Evolutionary conservation across 2,113 vertebrate species (phyloP), one percentile per base, ranked within the genome.

Genomic region (Mesocricetus auratus): DNA sequence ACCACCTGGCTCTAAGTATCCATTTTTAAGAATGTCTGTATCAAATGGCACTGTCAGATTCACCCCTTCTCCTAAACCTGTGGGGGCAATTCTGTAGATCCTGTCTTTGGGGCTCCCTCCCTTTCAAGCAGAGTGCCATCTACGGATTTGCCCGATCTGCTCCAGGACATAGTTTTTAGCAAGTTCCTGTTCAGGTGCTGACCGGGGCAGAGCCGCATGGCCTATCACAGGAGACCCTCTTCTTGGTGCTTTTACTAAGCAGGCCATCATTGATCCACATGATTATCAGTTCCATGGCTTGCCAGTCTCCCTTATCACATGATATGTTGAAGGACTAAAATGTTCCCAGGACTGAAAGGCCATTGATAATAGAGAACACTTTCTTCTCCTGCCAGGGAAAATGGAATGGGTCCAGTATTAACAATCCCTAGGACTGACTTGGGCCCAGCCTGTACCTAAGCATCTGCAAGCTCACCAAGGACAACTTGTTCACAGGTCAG

Each of bases 321-420:
- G 16, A 4, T 17, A 53, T 53, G 22, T 1, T 0, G 17, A 79
- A 85, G 1, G 45, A 69, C 56, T 11, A 66, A 77, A 71, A 81
- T 39, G 5, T 62, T 79, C 50, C 83, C 64, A 81, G 90, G 42
- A 45, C 12, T 7, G 33, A 83, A 47, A 82, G 68, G 56, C 73
- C 45, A 73, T 73, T 50, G 39, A 78, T 26, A 91, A n/a, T 12
- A 56, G 39, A 91, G 26, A 42, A 56, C 24, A 15, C 36, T 71
- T 64, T 62, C n/a, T 8, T 36, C 21, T 42, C 39, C 17, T 17
- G 3, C n/a, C 7, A 53, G 86, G 64, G 75, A 1, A 71, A 56
- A 45, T 2, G 19, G 62, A 33, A 17, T 62, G 36, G 11, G 10
- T 21, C 1, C 6, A 0, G 1, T 3, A 12, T 13, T 93, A n/a